These are phyloP conservation scores for Sinella curviseta DNA, from an alignment of 1,140 invertebrate species.

Conservation along the genomic window DNA sequence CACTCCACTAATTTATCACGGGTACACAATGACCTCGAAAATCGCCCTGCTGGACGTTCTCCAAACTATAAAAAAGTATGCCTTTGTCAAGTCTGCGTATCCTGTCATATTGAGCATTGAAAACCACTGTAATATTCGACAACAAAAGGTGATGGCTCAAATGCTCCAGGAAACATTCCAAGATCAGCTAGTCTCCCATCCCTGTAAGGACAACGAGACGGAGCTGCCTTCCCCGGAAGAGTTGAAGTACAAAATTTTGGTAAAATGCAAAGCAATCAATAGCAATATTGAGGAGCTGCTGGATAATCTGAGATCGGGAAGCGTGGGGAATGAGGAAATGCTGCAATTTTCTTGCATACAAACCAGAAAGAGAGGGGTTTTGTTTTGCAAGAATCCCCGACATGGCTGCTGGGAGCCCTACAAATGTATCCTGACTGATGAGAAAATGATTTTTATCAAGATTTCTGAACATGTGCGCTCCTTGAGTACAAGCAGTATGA, in stretches of 20 bases:
- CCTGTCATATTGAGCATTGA: constrained; percentile 97
- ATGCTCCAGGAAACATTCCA: constrained; percentile 63
- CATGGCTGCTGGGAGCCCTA: constrained; percentile 81
- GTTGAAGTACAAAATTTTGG: constrained; percentile 67
- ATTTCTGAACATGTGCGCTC: not conserved
- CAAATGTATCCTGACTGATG: constrained; percentile 86
- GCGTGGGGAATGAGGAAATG: not conserved
- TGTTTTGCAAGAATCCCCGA: not conserved
- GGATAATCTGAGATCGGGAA: not conserved
- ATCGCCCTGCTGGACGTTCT: constrained; percentile 95
- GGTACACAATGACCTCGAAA: constrained; percentile 93
- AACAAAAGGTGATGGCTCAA: constrained; percentile 93
- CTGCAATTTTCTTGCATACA: not conserved
- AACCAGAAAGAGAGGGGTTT: not conserved
- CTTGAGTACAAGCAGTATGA: not conserved
- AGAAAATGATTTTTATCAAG: constrained; percentile 71
- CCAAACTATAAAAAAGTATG: constrained; percentile 91
- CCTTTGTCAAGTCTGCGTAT: constrained; percentile 90
- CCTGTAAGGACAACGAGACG: constrained; percentile 5
- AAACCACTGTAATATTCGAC: constrained; percentile 92
- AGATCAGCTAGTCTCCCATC: not conserved
- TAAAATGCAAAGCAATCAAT: constrained; percentile 75
- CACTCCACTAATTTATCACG: constrained; percentile 92
- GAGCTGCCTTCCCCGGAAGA: constrained; percentile 83
- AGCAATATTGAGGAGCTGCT: not conserved